phyloP scores from a whole-genome alignment of 2,797 vertebrate species.

The Enteromius trimaculatus region DNA sequence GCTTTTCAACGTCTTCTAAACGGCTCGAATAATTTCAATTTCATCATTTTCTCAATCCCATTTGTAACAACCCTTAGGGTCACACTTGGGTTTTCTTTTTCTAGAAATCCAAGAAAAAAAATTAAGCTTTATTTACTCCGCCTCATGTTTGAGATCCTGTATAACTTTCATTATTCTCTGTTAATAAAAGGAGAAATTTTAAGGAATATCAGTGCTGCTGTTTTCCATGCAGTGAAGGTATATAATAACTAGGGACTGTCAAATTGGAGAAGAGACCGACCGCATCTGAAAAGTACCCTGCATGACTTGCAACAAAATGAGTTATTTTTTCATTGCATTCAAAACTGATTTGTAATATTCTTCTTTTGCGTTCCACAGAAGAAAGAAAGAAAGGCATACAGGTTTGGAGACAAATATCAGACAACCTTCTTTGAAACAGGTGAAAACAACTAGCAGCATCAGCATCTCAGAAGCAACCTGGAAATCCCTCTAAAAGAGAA shows the following conservation, averaged over 20 bases:
- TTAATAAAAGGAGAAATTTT: neutral
- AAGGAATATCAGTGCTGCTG: neutral
- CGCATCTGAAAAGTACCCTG: neutral
- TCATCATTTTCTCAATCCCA: neutral
- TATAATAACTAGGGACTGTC: neutral
- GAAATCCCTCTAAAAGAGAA: slow-evolving; percentile 7
- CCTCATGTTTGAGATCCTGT: neutral
- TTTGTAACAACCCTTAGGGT: neutral
- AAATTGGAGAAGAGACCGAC: neutral
- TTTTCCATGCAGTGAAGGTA: neutral
- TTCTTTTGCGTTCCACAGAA: neutral
- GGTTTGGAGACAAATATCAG: neutral
- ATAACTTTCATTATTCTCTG: neutral
- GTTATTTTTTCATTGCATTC: neutral
- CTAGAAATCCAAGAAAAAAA: neutral
- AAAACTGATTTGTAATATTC: neutral
- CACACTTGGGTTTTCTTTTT: neutral
- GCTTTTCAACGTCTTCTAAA: neutral
- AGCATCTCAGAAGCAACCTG: slow-evolving; percentile 1
- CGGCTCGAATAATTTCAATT: neutral
- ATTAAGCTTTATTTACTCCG: neutral
- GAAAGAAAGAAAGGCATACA: neutral
- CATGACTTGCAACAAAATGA: neutral
- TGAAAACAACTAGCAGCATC: neutral
- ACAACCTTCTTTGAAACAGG: neutral